Conservation (phyloP, 1,140 invertebrate species). For the Pemphigus obesinymphae region DNA sequence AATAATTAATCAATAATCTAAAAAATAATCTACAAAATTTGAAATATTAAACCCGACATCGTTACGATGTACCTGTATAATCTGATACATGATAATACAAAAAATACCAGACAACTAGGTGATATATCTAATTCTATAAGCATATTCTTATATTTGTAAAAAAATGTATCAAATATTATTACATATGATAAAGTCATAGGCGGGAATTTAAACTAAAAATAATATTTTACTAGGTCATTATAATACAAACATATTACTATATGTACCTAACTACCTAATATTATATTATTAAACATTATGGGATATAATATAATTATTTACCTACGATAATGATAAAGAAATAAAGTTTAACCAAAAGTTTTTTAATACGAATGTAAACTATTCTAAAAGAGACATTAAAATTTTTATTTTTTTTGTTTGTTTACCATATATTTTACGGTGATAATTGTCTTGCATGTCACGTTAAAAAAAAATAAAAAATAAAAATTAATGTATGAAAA, state of each 20-base stretch:
- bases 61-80: no score
- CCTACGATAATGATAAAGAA: neutral
- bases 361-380: neutral
- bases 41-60: no score
- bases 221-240: neutral
- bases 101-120: no score
- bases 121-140: no score
- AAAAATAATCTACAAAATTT: no score
- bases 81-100: no score
- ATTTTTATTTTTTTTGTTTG: neutral
- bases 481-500: neutral
- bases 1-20: no score
- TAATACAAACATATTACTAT: neutral
- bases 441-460: neutral
- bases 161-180: no score
- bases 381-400: neutral
- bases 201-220: neutral
- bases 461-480: neutral
- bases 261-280: no score
- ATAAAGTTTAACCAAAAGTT: neutral
- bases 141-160: no score
- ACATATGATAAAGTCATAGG: no score
- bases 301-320: neutral
- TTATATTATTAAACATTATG: no score
- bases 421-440: neutral